phyloP scores from a whole-genome alignment of 2,113 vertebrate genomes.

The Aspidoscelis tigris region DNA sequence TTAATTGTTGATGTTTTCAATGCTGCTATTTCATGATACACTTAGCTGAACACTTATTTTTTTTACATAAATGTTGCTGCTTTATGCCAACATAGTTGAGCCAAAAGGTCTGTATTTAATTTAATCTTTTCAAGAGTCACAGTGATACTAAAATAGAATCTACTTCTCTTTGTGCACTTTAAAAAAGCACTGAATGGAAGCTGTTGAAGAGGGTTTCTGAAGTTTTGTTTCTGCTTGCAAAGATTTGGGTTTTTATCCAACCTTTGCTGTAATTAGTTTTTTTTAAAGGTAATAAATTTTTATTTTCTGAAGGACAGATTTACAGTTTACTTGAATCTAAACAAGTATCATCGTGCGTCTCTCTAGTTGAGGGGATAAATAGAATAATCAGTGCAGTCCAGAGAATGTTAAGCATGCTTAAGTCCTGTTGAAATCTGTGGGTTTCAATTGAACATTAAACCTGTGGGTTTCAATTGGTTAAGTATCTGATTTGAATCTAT shows the following conservation, averaged over 20 bases:
- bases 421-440: background rate
- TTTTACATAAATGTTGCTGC: constrained; percentile 71
- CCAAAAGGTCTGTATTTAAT: constrained; percentile 74
- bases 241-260: background rate
- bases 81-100: constrained; percentile 71
- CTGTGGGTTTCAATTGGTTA: background rate
- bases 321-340: constrained; percentile 22
- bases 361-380: background rate
- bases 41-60: constrained; percentile 65
- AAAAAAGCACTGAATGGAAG: constrained; percentile 54
- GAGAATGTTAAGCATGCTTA: background rate
- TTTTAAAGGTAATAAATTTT: constrained; percentile 15
- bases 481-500: background rate
- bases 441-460: background rate
- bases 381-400: background rate
- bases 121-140: constrained; percentile 61
- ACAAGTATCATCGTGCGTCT: background rate
- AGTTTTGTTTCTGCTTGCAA: constrained; percentile 50
- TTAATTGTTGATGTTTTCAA: constrained; percentile 68
- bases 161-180: constrained; percentile 81
- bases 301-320: constrained; percentile 47
- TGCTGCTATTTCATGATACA: constrained; percentile 77
- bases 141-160: constrained; percentile 56
- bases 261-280: constrained; percentile 33
- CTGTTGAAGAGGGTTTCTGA: constrained; percentile 2